These are phyloP conservation scores for Probaryconus sp. DNA, from an alignment of 1,140 invertebrate genomes.

Conservation along the genomic window DNA sequence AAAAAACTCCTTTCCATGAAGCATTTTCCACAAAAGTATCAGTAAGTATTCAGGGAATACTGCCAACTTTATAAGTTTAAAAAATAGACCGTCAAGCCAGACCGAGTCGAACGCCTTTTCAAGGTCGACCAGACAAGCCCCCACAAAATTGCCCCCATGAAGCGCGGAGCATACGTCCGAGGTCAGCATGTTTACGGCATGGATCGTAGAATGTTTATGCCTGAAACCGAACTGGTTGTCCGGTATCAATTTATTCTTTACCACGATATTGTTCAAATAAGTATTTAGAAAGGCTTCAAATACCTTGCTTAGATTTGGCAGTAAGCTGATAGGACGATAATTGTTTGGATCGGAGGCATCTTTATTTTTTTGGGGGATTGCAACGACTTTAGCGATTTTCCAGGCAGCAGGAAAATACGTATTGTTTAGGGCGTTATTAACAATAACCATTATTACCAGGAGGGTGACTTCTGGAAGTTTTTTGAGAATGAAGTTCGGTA, in stretches of 20 bases:
- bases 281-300: constrained; percentile 18
- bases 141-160: constrained; percentile 1
- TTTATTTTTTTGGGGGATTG: constrained; percentile 36
- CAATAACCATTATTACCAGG: neutral
- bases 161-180: neutral
- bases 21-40: constrained; percentile 12
- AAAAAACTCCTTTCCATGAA: constrained; percentile 1
- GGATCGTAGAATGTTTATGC: constrained; percentile 11
- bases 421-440: neutral
- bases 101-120: constrained; percentile 42
- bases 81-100: constrained; percentile 38
- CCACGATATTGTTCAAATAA: neutral
- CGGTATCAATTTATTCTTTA: constrained; percentile 41
- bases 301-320: constrained; percentile 63
- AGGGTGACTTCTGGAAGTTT: neutral
- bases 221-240: too few species aligned
- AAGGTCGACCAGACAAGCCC: constrained; percentile 40
- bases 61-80: constrained; percentile 42
- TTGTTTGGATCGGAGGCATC: neutral
- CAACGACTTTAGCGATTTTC: constrained; percentile 38
- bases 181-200: constrained; percentile 20
- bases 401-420: constrained; percentile 12
- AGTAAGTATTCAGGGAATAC: constrained; percentile 19
- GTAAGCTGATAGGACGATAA: constrained; percentile 65
- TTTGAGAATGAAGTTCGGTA: neutral